Evolutionary conservation across 1,140 invertebrate genomes (phyloP), one percentile per base, ranked within the genome.

Genomic region (Drosophila dunni): DNA sequence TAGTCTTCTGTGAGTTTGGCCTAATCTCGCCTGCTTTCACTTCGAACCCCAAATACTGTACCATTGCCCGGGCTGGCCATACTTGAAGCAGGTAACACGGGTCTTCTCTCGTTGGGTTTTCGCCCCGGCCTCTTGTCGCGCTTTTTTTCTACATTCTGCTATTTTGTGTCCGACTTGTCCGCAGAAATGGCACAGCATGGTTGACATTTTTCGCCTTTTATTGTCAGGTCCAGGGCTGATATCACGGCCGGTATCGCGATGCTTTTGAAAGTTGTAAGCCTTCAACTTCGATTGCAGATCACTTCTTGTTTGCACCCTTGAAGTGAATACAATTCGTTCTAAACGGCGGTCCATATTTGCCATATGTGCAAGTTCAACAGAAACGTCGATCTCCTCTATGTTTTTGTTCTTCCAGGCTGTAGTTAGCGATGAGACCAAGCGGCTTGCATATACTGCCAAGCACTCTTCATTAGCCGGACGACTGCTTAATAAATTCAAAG

Each of bases 191-290:
- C 70, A 75, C 13, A 57, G 56, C 9, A 64, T 57, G 51, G 58
- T 58, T 69, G 58, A 53, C 50, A 42, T 33, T 51, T 64, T 63
- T 11, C 8, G 36, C 4, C 36, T 17, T 61, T 64, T 75, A 13
- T 24, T 38, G 36, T 64, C 66, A 60, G 46, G 46, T 40, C 38
- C 38, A 40, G 9, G 0, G 38, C 11, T 9, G 9, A 10, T 10
- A 10, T 40, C 38, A 10, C 38, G 38, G 11, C 8, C 38, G 17
- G 17, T 20, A 40, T 40, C 8, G 3, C 38, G 42, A 29, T 36
- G 44, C 48, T 74, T 74, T 20, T 60, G 50, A 15, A 60, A 72
- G 6, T 45, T 38, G 15, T 65, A 54, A 10, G 54, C 69, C 36
- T 60, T 60, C 50, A 60, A 46, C 45, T 64, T 53, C n/a, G 53